These are phyloP conservation scores for Polyodon spathula DNA, from an alignment of 2,113 vertebrate species.

Conservation along the genomic window DNA sequence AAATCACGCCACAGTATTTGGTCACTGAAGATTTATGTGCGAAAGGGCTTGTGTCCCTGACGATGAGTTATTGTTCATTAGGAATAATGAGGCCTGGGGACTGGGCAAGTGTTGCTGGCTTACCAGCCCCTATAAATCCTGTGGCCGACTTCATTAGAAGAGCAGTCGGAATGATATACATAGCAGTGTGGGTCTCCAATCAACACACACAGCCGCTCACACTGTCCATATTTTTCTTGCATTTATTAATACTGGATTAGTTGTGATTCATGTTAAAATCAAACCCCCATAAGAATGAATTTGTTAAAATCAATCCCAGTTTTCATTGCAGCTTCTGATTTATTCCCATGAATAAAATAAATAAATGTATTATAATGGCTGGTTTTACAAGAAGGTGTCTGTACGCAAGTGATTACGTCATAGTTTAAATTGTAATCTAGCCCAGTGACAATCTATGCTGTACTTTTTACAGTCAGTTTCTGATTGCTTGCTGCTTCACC, in stretches of 20 bases:
- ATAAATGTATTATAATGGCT: no score
- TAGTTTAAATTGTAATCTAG: no score
- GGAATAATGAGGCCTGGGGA: constrained; percentile 4
- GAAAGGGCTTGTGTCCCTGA: neutral
- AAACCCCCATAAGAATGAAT: neutral
- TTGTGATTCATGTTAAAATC: constrained; percentile 5
- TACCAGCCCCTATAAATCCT: constrained; percentile 2
- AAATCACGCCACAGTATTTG: no score
- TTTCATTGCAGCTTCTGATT: no score
- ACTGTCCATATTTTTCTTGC: neutral
- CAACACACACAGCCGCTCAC: neutral
- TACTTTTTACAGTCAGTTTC: no score
- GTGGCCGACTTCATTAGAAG: constrained; percentile 3
- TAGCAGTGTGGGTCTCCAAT: neutral
- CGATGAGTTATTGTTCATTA: constrained; percentile 7
- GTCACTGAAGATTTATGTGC: neutral
- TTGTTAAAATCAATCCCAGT: no score
- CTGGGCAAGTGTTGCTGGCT: neutral
- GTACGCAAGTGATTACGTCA: no score
- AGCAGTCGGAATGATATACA: neutral
- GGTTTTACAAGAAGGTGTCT: no score
- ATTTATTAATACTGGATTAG: neutral
- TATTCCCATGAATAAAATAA: no score
- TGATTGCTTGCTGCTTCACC: no score
- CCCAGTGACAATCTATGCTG: no score